Evolutionary conservation across 2,113 vertebrate species (phyloP), one percentile per base, ranked within the genome.

Genomic region (Gavialis gangeticus): DNA sequence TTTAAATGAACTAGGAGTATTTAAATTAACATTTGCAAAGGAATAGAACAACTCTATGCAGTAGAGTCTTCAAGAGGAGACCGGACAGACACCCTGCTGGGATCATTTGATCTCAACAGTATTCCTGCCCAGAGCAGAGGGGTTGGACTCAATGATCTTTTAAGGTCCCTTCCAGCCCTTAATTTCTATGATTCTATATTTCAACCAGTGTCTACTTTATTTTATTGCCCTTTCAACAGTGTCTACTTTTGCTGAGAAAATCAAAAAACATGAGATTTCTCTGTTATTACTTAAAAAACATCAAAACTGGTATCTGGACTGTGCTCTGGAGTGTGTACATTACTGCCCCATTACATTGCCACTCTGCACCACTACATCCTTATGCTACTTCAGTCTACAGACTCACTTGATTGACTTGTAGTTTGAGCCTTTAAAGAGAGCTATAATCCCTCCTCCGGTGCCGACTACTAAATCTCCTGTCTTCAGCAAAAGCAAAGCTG

Each of bases 321-420:
- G 21, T 46, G 6, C 46, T 24, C 69, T 46, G 22, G 34, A 37
- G 46, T 12, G 21, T 4, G 30, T 37, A 73, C 34, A 73, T 12
- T 46, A 73, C 34, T 46, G 34, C 7, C 69, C 34, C 22, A 24
- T 15, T 11, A 46, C 34, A 34, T 14, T 73, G 69, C 69, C 34
- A 73, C 69, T 46, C 22, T 73, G 34, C 10, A 64, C 34, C 89
- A 76, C 22, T 55, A 81, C 63, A 4, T 75, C 56, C 57, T 90
- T 60, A 84, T 8, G 12, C 34, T 56, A n/a, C 59, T 79, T 5
- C 27, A 62, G 37, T 7, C 81, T 30, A 73, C 73, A 78, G 82
- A 98, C 98, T 98, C 96, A 99, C 99, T 98, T 99, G 25, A 98
- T 95, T 46, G 91, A 93, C 98, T 98, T 99, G 96, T 99, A 99